Base-by-base conservation (phyloP, 2,113 vertebrate genomes). In the Poicephalus meyeri region DNA sequence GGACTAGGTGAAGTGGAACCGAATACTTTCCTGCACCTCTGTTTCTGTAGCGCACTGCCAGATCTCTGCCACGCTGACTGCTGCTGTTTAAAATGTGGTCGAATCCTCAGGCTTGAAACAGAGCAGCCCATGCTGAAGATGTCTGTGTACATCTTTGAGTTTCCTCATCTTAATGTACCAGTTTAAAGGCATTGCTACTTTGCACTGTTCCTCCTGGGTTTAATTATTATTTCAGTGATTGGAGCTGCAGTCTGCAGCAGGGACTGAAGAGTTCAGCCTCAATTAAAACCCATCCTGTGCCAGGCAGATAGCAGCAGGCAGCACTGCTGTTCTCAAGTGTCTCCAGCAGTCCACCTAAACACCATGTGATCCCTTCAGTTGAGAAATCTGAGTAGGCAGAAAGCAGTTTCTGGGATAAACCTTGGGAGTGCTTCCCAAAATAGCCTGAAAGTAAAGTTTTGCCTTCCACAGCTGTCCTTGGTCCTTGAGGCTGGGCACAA, bases 371-470 rank as follows among this genome's bases (percentile, higher is more conserved):
- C 3, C 0, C 7, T 81, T 88, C 83, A 35, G 88, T 39, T 83
- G 95, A 95, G 95, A 96, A 96, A 96, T 94, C 89, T 85, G 95
- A 97, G 95, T 86, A 95, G 95, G 95, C 93, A 96, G 94, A 96
- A 96, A 94, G 93, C 95, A 91, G 90, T 97, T 95, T 93, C 90
- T 96, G 90, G 96, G 90, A 61, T 94, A 96, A 96, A 96, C 91
- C 86, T 91, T 96, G 86, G 84, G 84, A 95, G 92, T 88, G 82
- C 73, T 96, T 88, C 93, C 94, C 77, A 77, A 96, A 95, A 96
- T 93, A 97, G 91, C 89, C 80, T 52, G 60, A 83, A 96, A 96
- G 90, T 42, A 84, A 73, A 60, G 79, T 80, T 95, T 89, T 89
- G 80, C 70, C 80, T 95, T 91, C 53, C n/a, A 17, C 74, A 71